phyloP scores from a whole-genome alignment of 2,113 vertebrate species.

The Strix uralensis region DNA sequence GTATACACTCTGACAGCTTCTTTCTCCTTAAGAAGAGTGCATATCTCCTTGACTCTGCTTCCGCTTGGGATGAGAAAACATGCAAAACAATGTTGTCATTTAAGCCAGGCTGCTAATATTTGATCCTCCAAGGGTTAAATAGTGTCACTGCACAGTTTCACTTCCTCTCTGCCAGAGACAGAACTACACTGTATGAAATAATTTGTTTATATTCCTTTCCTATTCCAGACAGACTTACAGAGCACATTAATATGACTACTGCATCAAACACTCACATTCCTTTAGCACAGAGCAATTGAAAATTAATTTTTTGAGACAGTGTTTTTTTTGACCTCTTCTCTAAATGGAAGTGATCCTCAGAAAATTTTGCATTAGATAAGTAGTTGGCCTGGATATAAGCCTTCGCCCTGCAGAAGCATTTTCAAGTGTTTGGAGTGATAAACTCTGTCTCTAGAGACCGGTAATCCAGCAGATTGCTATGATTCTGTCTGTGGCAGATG shows the following conservation, averaged over 20 bases:
- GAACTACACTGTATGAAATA: background rate
- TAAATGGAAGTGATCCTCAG: background rate
- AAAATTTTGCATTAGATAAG: constrained; percentile 1
- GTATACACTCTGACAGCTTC: background rate
- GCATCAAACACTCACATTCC: background rate
- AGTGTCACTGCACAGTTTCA: background rate
- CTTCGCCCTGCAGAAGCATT: background rate
- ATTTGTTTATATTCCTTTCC: constrained; percentile 35
- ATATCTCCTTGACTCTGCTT: background rate
- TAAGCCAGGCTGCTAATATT: background rate
- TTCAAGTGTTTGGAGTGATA: background rate
- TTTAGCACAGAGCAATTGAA: background rate
- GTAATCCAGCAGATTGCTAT: background rate
- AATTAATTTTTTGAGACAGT: background rate
- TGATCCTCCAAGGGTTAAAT: constrained; percentile 21
- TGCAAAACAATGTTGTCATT: background rate
- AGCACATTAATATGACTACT: background rate
- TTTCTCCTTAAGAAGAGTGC: background rate
- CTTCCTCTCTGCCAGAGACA: background rate
- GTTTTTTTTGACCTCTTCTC: background rate
- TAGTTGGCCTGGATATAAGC: background rate
- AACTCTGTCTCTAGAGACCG: background rate
- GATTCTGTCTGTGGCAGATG: background rate
- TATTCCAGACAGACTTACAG: background rate
- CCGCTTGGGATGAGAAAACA: background rate